Base-by-base conservation (phyloP, 2,888 invertebrate species). In the Rugalucina vietnamica region DNA sequence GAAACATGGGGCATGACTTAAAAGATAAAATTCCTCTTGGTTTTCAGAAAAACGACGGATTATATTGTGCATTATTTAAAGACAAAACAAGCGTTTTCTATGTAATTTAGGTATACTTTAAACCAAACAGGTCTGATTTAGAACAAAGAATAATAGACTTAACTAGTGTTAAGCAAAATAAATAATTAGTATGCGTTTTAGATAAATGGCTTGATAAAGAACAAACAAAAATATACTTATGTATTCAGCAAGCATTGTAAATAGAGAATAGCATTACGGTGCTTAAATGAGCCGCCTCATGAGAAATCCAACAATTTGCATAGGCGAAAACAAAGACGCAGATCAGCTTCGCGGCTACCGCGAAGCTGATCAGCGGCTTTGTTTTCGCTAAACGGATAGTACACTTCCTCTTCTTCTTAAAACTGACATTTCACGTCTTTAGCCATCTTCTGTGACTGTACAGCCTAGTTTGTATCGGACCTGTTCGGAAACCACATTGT, bases 1-100 rank as follows among this genome's bases (percentile, higher is more conserved):
- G 65, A 65, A 65, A 65, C 32, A 34, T 34, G 65, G 65, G 65
- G 65, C 65, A 65, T 65, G 65, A 65, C 65, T 65, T 65, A 32
- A 18, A 34, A 65, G 65, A 65, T 65, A 65, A 65, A 65, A 65
- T 65, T 65, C 65, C 65, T 65, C 4, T 5, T 10, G 18, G 65
- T 65, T 65, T 65, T 65, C n/a, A 34, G 65, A 1, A 34, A 29
- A 65, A 34, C 12, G 24, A 32, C 34, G 34, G 21, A n/a, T 10
- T 29, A 12, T 34, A 65, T 65, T 65, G 65, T 65, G n/a, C n/a
- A n/a, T 65, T 34, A 12, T 65, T 65, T 65, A 12, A 65, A 43
- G 29, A 29, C 32, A 32, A 32, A 65, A 65, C n/a, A n/a, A n/a
- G n/a, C 65, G 65, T 65, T 65, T 60, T 65, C 34, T 34, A 65